Percentiles rank a stretch among this genome's conserved stretches.
These are phyloP conservation scores for Eupsittula cactorum DNA, from an alignment of 2,113 vertebrate species.

Conservation along the genomic window DNA sequence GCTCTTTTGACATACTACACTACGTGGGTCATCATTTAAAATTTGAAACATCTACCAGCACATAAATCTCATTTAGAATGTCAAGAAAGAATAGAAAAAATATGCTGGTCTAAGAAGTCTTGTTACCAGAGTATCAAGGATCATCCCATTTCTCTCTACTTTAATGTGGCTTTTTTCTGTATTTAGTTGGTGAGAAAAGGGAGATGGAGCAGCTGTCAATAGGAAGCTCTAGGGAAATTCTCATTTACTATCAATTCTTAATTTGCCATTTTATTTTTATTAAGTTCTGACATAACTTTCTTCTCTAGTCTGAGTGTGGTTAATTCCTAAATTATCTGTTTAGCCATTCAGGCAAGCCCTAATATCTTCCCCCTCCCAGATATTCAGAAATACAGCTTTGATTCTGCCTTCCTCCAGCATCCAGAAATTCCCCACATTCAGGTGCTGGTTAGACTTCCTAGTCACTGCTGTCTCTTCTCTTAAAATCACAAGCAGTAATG, in stretches of 20 bases:
- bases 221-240: not conserved
- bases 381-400: not conserved
- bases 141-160: slow-evolving; percentile 13
- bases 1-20: slow-evolving; percentile 68
- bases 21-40: slow-evolving; percentile 73
- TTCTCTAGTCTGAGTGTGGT: not conserved
- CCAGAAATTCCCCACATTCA: not conserved
- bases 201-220: not conserved
- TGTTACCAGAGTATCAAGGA: slow-evolving; percentile 47
- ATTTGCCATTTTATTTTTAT: not conserved
- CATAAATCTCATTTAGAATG: slow-evolving; percentile 76
- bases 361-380: not conserved
- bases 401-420: not conserved
- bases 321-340: not conserved
- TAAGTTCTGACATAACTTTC: not conserved
- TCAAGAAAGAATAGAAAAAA: slow-evolving; percentile 64
- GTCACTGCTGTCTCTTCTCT: not conserved
- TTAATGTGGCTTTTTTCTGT: not conserved
- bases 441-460: not conserved
- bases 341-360: not conserved
- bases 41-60: slow-evolving; percentile 58
- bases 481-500: not conserved
- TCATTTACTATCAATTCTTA: not conserved
- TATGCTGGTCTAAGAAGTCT: slow-evolving; percentile 42
- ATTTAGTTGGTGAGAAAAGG: not conserved